Conservation (phyloP, 2,888 invertebrate genomes). For the Epicampocera succincta region DNA sequence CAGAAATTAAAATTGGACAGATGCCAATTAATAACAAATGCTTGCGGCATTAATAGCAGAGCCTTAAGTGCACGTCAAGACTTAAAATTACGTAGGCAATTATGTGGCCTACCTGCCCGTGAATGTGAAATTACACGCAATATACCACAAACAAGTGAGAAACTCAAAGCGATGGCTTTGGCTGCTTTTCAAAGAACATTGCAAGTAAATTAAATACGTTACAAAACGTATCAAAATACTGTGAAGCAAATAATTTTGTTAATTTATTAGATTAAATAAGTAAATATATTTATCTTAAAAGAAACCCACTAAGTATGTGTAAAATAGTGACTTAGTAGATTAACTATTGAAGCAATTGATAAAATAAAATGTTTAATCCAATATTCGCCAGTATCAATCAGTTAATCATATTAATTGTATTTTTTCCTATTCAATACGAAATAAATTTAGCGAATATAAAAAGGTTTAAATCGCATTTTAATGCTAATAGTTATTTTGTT, state of each 20-base stretch:
- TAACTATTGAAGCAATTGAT: too few species aligned
- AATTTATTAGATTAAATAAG: slow-evolving; percentile 37
- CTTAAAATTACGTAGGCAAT: slow-evolving; percentile 86
- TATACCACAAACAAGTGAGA: slow-evolving; percentile 75
- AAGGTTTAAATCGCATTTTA: too few species aligned
- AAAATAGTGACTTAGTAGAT: background rate
- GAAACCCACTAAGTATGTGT: background rate
- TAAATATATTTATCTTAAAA: slow-evolving; percentile 29
- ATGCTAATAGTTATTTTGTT: too few species aligned
- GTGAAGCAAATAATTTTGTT: slow-evolving; percentile 30
- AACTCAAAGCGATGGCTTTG: slow-evolving; percentile 77
- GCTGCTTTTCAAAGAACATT: slow-evolving; percentile 78
- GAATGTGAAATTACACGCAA: slow-evolving; percentile 83
- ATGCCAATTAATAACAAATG: slow-evolving; percentile 85
- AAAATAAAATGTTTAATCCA: too few species aligned
- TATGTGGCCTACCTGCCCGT: slow-evolving; percentile 86
- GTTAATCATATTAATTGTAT: too few species aligned
- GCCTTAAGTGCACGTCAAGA: slow-evolving; percentile 91
- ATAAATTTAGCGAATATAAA: too few species aligned
- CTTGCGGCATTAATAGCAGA: slow-evolving; percentile 89
- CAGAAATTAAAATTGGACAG: slow-evolving; percentile 85
- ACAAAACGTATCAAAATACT: slow-evolving; percentile 2
- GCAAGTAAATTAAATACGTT: slow-evolving; percentile 76
- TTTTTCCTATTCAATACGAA: too few species aligned
- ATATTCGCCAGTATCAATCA: too few species aligned